phyloP scores from a whole-genome alignment of 1,140 invertebrate species.

The Atta colombica region DNA sequence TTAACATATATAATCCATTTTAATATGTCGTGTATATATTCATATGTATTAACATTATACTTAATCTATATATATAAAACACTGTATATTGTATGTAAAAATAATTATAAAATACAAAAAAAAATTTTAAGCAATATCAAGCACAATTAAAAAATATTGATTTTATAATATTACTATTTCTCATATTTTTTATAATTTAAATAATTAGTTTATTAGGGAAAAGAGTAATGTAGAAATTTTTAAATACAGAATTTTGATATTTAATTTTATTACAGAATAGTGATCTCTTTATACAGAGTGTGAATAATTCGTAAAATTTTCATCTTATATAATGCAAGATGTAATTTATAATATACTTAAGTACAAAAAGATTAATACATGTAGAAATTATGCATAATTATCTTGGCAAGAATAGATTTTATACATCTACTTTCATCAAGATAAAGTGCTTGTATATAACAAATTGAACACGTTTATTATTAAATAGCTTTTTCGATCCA shows the following conservation, averaged over 20 bases:
- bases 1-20: too few species aligned
- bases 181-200: constrained; percentile 2
- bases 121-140: neutral
- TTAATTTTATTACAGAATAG: constrained; percentile 48
- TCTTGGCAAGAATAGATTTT: constrained; percentile 12
- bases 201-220: constrained; percentile 5
- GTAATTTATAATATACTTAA: constrained; percentile 35
- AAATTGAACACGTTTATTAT: constrained; percentile 46
- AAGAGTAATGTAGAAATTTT: neutral
- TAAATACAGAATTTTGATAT: constrained; percentile 7
- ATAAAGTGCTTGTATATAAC: constrained; percentile 21
- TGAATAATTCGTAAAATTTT: constrained; percentile 14
- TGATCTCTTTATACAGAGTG: constrained; percentile 11
- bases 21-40: too few species aligned
- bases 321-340: constrained; percentile 36
- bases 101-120: neutral
- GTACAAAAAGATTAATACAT: constrained; percentile 45
- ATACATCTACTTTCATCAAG: too few species aligned
- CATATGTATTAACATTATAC: neutral
- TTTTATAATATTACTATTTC: constrained; percentile 13
- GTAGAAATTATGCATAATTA: constrained; percentile 37
- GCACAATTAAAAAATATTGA: neutral
- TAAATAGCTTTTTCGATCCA: constrained; percentile 33
- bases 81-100: neutral
- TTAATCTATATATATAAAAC: too few species aligned